Percentiles rank a stretch among this genome's conserved stretches.
phyloP scores from a whole-genome alignment of 1,140 invertebrate species.

The Rhyacophila brunnea region DNA sequence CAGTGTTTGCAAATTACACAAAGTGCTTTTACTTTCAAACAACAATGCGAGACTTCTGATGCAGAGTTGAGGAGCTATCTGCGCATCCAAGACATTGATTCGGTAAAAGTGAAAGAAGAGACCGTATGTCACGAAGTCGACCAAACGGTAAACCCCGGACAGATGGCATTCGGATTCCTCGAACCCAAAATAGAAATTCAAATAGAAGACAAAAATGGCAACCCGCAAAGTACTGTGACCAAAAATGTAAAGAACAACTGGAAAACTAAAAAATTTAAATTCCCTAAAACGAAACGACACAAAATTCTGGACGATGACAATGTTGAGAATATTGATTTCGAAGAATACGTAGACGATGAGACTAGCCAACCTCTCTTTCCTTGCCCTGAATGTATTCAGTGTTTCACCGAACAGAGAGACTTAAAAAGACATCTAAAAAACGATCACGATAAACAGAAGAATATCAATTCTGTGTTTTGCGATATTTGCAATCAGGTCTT shows the following conservation, averaged over 20 bases:
- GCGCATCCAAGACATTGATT: background rate
- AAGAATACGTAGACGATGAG: conserved; percentile 6
- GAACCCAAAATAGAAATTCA: conserved; percentile 15
- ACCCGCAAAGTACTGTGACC: background rate
- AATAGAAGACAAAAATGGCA: background rate
- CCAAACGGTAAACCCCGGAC: too few species aligned
- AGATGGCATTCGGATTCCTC: background rate
- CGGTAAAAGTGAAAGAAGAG: conserved; percentile 8
- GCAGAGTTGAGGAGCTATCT: conserved; percentile 16
- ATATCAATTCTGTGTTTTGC: conserved; percentile 6
- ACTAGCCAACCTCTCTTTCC: conserved; percentile 15
- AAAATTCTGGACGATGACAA: conserved; percentile 2
- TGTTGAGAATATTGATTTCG: conserved; percentile 9
- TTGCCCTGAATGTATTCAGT: conserved; percentile 20
- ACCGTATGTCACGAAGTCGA: conserved; percentile 1
- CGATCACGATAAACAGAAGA: conserved; percentile 9
- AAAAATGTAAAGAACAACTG: background rate
- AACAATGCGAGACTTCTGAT: conserved; percentile 29
- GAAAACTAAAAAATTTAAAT: conserved; percentile 10
- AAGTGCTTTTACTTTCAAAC: conserved; percentile 26
- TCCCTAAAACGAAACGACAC: conserved; percentile 2
- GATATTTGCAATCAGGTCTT: conserved; percentile 42
- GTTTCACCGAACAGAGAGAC: conserved; percentile 14
- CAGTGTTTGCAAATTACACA: conserved; percentile 19
- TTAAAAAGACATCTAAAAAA: conserved; percentile 20